A percentile compares a stretch with the other conserved stretches of the same genome.
Evolutionary conservation across 2,797 vertebrate species (phyloP).

Genomic region (Adrianichthys oophorus): DNA sequence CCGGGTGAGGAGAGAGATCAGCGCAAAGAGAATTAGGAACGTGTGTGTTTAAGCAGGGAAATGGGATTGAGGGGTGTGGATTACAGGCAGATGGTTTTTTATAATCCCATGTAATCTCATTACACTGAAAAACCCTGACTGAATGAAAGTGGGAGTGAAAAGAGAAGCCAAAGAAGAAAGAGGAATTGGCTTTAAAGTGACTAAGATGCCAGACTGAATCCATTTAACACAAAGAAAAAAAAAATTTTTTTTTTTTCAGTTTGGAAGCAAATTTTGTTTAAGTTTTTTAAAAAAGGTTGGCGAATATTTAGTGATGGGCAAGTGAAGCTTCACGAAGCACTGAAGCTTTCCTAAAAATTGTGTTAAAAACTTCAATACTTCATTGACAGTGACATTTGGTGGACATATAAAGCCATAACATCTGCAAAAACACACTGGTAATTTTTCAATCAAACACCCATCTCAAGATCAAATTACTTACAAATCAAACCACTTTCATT

Average conservation of each 20-base stretch:
- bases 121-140: conserved; percentile 50
- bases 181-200: background rate
- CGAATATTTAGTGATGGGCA: too few species aligned
- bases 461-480: too few species aligned
- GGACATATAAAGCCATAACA: too few species aligned
- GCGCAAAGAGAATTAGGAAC: conserved; percentile 33
- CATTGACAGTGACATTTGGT: too few species aligned
- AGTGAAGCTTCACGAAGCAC: too few species aligned
- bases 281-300: too few species aligned
- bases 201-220: conserved; percentile 2
- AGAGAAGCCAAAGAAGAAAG: background rate
- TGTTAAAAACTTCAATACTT: too few species aligned
- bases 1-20: conserved; percentile 16
- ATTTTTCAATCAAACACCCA: too few species aligned
- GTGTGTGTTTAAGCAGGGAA: conserved; percentile 48
- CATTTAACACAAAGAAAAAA: background rate
- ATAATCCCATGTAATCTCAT: conserved; percentile 75
- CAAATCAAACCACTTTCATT: too few species aligned
- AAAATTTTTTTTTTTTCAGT: background rate
- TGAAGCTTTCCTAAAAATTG: too few species aligned
- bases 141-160: conserved; percentile 24
- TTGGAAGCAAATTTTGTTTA: background rate
- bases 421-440: too few species aligned
- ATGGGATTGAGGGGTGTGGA: conserved; percentile 70
- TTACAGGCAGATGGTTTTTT: conserved; percentile 56